Percentiles rank a stretch among this genome's conserved stretches.
Evolutionary conservation across 2,888 invertebrate species (phyloP).

Genomic region (Oasisia sp.): DNA sequence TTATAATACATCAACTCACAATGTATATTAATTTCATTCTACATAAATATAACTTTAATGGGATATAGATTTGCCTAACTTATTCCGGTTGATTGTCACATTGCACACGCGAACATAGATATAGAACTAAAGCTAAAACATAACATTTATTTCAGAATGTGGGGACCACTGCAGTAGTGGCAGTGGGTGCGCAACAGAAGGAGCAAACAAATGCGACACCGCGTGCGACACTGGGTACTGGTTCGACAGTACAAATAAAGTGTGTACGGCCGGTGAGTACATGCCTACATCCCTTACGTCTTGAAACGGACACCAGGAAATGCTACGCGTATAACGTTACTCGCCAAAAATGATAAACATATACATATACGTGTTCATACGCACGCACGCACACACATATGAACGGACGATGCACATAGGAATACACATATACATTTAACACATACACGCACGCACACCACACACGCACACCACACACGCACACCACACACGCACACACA

Average conservation of each 20-base stretch:
- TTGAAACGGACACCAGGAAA: no score
- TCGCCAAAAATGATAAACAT: no score
- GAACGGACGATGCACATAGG: no score
- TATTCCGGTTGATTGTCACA: no score
- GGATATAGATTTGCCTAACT: no score
- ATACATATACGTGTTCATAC: no score
- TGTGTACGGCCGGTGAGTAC: not conserved
- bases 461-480: not conserved
- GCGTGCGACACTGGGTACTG: constrained; percentile 27
- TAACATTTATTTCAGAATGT: not conserved
- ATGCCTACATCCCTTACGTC: not conserved
- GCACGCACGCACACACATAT: no score
- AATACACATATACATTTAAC: not conserved
- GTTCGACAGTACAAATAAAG: constrained; percentile 6
- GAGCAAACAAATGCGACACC: constrained; percentile 18
- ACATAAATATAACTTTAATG: no score
- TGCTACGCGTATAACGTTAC: no score
- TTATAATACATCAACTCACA: no score
- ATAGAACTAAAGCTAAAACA: not conserved
- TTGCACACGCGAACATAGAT: no score
- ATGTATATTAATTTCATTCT: no score
- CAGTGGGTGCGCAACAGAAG: not conserved
- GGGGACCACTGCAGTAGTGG: not conserved
- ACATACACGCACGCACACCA: not conserved
- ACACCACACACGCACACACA: not conserved